A percentile compares a stretch with the other conserved stretches of the same genome.
phyloP scores from a whole-genome alignment of 2,113 vertebrate genomes.

The Chrysemys picta region DNA sequence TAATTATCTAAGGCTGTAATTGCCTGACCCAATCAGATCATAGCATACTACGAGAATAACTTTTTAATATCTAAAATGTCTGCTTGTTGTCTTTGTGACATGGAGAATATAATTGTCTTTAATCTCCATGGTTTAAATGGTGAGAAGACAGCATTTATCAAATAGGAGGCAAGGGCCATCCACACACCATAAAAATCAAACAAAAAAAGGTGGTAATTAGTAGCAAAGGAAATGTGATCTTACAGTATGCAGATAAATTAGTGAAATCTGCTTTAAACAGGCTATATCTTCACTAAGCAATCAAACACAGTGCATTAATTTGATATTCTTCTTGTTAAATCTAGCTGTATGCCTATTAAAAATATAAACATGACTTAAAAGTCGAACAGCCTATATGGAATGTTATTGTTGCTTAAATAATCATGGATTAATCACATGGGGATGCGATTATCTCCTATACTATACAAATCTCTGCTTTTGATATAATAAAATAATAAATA shows the following conservation, averaged over 20 bases:
- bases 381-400: background rate
- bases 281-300: background rate
- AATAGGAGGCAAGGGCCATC: background rate
- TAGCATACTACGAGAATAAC: background rate
- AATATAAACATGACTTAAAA: background rate
- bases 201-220: fast-evolving
- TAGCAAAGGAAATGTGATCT: background rate
- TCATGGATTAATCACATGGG: slow-evolving; percentile 62
- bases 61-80: background rate
- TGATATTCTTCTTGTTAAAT: slow-evolving; percentile 26
- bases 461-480: slow-evolving; percentile 74
- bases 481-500: slow-evolving; percentile 80
- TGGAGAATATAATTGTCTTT: background rate
- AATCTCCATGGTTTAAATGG: background rate
- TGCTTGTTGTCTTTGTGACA: background rate
- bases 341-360: background rate
- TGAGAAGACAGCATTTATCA: background rate
- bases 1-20: background rate
- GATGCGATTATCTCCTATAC: slow-evolving; percentile 65
- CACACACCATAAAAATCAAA: background rate
- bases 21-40: background rate
- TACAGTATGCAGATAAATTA: background rate
- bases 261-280: background rate
- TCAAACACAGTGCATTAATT: background rate
- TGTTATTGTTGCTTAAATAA: slow-evolving; percentile 44